Evolutionary conservation across 37 sponge, comb jelly and placozoan genomes (phyloP).

Genomic region (Bolinopsis microptera): DNA sequence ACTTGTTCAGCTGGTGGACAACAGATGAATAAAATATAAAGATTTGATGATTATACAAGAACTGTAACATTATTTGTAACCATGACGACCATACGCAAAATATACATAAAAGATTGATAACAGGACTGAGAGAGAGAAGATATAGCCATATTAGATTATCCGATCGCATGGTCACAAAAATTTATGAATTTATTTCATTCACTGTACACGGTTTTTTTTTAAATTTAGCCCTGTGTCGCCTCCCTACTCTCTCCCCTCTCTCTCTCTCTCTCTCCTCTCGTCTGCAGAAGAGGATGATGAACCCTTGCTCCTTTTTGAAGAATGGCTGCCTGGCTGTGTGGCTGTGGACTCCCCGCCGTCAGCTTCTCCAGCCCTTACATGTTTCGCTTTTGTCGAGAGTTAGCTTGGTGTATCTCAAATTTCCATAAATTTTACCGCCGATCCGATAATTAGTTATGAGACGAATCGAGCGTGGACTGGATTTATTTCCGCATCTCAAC

Average conservation of each 20-base stretch:
- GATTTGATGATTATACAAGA: not conserved
- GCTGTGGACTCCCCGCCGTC: no score
- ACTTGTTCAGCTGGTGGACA: not conserved
- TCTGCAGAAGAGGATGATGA: not conserved
- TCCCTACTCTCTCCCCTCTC: no score
- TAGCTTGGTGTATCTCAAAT: no score
- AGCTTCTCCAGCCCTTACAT: no score
- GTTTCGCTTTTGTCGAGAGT: no score
- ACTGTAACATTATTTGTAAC: conserved; percentile 60
- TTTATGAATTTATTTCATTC: not conserved
- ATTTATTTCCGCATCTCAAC: no score
- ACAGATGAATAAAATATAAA: not conserved
- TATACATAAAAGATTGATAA: not conserved
- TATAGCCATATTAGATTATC: not conserved
- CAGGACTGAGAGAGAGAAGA: not conserved
- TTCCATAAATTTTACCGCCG: no score
- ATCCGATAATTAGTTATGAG: no score
- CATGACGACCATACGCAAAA: conserved; percentile 30
- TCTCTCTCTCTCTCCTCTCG: no score
- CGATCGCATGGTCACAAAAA: not conserved
- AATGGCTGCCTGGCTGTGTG: no score
- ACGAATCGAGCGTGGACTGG: no score
- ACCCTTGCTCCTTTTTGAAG: not conserved
- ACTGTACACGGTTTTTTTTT: not conserved
- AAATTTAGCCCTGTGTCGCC: not conserved